These are phyloP conservation scores for Boleophthalmus pectinirostris DNA, from an alignment of 2,113 vertebrate species.

Conservation along the genomic window DNA sequence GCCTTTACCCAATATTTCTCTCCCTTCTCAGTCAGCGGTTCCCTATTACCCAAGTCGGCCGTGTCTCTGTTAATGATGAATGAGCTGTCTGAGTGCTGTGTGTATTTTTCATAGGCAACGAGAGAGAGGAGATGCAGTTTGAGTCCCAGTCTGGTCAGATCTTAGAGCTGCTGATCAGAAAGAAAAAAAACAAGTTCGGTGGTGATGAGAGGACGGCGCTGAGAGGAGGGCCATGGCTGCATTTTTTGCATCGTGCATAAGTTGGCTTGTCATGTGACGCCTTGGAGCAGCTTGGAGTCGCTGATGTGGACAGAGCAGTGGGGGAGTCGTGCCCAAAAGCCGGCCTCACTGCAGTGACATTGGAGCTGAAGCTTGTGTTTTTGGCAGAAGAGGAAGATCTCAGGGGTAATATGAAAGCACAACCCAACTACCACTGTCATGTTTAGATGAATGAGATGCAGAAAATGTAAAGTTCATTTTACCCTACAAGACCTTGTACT, in stretches of 20 bases:
- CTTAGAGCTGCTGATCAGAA: conserved; percentile 6
- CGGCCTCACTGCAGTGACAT: conserved; percentile 46
- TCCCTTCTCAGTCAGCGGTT: conserved; percentile 15
- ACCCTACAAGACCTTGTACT: conserved; percentile 30
- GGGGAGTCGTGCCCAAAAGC: conserved; percentile 45
- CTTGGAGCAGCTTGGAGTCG: conserved; percentile 45
- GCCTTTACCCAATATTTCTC: conserved; percentile 12
- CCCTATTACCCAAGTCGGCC: conserved; percentile 14
- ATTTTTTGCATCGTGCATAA: conserved; percentile 10
- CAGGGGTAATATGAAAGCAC: conserved; percentile 53
- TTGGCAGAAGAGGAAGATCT: conserved; percentile 50
- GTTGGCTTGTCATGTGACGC: conserved; percentile 31
- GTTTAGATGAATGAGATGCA: conserved; percentile 28
- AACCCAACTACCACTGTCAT: conserved; percentile 40
- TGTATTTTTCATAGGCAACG: conserved; percentile 7
- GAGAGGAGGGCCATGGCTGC: not conserved
- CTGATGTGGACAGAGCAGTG: conserved; percentile 37
- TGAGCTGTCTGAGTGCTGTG: conserved; percentile 19
- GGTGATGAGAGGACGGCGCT: conserved; percentile 15
- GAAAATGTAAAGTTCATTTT: conserved; percentile 19
- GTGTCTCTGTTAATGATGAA: conserved; percentile 39
- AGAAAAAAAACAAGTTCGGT: not conserved
- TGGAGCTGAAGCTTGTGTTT: conserved; percentile 48
- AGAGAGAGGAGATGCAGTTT: conserved; percentile 7
- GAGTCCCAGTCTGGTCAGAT: conserved; percentile 16